Conservation (phyloP, 2,797 vertebrate species). For the Oophaga sylvatica region DNA sequence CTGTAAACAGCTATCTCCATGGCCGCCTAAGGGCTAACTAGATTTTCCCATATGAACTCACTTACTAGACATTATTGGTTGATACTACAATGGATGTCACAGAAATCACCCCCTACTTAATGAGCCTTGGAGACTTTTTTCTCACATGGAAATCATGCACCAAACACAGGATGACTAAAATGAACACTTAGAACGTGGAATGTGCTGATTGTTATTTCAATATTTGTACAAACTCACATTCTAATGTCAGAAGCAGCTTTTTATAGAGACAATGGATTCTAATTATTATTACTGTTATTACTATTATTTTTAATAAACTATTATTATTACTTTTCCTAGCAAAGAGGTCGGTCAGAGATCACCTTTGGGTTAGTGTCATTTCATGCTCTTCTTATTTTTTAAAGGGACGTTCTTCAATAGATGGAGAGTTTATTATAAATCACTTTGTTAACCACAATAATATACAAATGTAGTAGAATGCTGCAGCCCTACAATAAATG, state of each 20-base stretch:
- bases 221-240: background rate
- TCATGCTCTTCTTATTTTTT: background rate
- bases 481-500: background rate
- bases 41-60: constrained; percentile 31
- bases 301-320: too few species aligned
- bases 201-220: background rate
- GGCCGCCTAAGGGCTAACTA: constrained; percentile 44
- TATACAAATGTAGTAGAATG: background rate
- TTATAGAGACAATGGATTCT: background rate
- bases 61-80: constrained; percentile 36
- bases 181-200: background rate
- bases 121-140: constrained; percentile 33
- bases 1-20: constrained; percentile 60
- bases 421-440: background rate
- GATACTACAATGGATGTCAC: constrained; percentile 32
- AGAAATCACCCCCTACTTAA: constrained; percentile 36
- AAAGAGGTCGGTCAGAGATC: background rate
- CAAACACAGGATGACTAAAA: constrained; percentile 3
- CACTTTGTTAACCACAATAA: too few species aligned
- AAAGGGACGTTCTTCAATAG: background rate
- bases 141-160: constrained; percentile 12
- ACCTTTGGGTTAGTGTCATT: background rate
- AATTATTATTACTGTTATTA: too few species aligned
- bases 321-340: background rate
- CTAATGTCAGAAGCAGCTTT: background rate